Evolutionary conservation across 2,888 invertebrate species (phyloP), one percentile per base, ranked within the genome.

Genomic region (Tigriopus californicus): DNA sequence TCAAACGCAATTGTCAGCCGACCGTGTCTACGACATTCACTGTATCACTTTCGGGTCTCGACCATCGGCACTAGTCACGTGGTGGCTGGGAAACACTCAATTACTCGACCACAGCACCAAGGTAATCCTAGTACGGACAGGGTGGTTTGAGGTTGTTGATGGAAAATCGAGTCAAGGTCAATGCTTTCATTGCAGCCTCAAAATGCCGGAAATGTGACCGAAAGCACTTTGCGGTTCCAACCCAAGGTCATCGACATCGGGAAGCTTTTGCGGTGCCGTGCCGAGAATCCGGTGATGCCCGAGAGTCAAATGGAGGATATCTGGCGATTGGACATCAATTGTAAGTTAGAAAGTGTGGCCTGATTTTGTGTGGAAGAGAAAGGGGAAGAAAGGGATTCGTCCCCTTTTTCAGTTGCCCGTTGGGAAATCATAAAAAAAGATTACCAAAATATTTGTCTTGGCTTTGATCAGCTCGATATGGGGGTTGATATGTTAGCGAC

Each of bases 221-320:
- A 83, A 69, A 88, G 88, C 69, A 83, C 83, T 71, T 77, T 90
- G 74, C 85, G 82, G 72, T 88, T 89, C 75, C 83, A 84, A 67
- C 89, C 89, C 61, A 83, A 85, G 61, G 80, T 85, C 65, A 87
- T 87, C 69, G 89, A 90, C 74, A 85, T 89, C 74, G 86, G 85
- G 66, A 87, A 87, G 75, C 79, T 81, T 66, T 81, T 90, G 75
- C 84, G 83, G 62, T 90, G 90, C 74, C 79, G 87, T 68, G 85
- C 88, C 11, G 88, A 89, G 76, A 90, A 90, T 77, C 87, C 88
- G 63, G 85, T 85, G 76, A 85, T 87, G 67, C 85, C 84, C 63
- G 81, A 85, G 58, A 80, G 86, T 66, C 81, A 77, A 70, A 74
- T 86, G 66, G 89, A 89, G 73, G 82, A 85, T 66, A 80, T 83